Evolutionary conservation across 1,140 invertebrate genomes (phyloP), one percentile per base, ranked within the genome.

Genomic region (Amphibalanus amphitrite): DNA sequence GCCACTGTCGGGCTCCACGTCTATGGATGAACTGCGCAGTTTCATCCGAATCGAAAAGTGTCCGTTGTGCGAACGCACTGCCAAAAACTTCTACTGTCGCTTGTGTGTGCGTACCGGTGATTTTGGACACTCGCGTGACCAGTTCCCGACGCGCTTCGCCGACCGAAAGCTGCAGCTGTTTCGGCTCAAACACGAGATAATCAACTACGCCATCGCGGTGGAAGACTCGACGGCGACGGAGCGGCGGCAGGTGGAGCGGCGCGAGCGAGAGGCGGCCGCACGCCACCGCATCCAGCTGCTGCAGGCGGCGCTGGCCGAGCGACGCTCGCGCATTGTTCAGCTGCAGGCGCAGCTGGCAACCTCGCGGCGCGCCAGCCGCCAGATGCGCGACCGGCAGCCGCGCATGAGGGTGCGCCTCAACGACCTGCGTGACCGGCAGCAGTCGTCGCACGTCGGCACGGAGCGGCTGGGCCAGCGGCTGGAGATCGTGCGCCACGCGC

Each of bases 111-210:
- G 84, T 76, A 85, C 85, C 80, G 89, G 89, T 67, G 85, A 87
- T 79, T 89, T 90, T 79, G 83, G 85, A 29, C 83, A 86, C 78
- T 88, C 87, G 28, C 71, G 71, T 0, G 72, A 72, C 71, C 69
- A 68, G 69, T 69, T 70, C 20, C 71, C 73, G n/a, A 72, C 84
- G 33, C 77, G 88, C 33, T 82, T 91, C 23, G 85, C 86, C 67
- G 82, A 87, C 75, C 89, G 88, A 79, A 89, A 91, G 76, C 91
- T 92, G 81, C 89, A 88, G 23, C 86, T 91, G 73, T 67, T 28
- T 67, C 65, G 65, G 10, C 26, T 28, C 3, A 26, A 28, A 8
- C 65, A 67, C 65, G 65, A 67, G 65, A 81, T 72, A 0, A 65
- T 69, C 3, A 72, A 38, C 28, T 29, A n/a, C 28, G 33, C 29